Conservation (phyloP, 2,888 invertebrate species). For the Lochmaea crataegi region DNA sequence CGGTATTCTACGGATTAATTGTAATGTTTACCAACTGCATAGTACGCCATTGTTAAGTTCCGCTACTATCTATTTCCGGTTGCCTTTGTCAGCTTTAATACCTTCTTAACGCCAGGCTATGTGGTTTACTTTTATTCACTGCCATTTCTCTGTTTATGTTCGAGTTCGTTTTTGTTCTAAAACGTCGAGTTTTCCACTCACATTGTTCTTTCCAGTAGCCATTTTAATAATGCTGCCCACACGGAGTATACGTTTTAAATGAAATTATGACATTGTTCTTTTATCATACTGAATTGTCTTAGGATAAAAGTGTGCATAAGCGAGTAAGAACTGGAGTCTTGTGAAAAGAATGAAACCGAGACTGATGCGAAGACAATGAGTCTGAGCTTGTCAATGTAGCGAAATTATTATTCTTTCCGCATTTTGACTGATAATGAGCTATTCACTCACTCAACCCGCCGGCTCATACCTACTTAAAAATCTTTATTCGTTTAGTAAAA, state of each 20-base stretch:
- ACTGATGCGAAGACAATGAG: not conserved
- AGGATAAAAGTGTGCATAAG: not conserved
- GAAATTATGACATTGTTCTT: slow-evolving; percentile 2
- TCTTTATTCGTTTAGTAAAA: too few species aligned
- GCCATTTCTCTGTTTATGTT: slow-evolving; percentile 16
- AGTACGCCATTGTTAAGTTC: slow-evolving; percentile 39
- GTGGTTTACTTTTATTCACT: slow-evolving; percentile 30
- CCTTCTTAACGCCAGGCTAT: slow-evolving; percentile 28
- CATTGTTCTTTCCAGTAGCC: slow-evolving; percentile 11
- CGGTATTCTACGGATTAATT: slow-evolving; percentile 43
- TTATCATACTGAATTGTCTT: not conserved
- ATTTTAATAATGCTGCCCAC: slow-evolving; percentile 3
- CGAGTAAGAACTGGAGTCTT: not conserved
- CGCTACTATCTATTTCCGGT: slow-evolving; percentile 38
- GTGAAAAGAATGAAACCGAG: not conserved
- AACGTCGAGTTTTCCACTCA: slow-evolving; percentile 15
- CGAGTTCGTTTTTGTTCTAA: slow-evolving; percentile 12
- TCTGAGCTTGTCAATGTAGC: not conserved
- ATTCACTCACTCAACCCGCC: too few species aligned
- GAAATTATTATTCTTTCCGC: too few species aligned
- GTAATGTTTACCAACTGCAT: slow-evolving; percentile 43
- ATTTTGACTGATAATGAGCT: too few species aligned
- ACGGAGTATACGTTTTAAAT: slow-evolving; percentile 15
- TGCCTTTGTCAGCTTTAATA: slow-evolving; percentile 32
- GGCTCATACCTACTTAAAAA: too few species aligned